Percentiles rank a stretch among this genome's conserved stretches.
Conservation (phyloP, 2,888 invertebrate species). For the Shargacucullia verbasci region DNA sequence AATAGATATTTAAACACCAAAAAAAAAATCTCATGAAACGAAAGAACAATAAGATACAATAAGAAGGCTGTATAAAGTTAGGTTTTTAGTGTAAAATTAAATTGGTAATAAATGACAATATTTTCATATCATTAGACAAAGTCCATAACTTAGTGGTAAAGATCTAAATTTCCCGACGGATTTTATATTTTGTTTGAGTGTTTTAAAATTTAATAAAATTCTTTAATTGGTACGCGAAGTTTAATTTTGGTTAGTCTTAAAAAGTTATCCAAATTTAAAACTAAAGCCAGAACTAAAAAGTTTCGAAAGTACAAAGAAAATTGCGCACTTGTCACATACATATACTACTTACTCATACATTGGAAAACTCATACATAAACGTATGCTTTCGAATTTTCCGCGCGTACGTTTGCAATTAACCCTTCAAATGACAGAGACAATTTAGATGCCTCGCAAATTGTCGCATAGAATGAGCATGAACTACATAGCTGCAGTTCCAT, state of each 20-base stretch:
- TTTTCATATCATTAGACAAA: too few species aligned
- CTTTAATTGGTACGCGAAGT: too few species aligned
- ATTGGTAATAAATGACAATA: too few species aligned
- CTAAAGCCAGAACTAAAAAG: too few species aligned
- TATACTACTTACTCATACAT: conserved; percentile 32
- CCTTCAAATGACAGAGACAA: conserved; percentile 52
- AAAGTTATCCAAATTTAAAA: too few species aligned
- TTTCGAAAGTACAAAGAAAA: conserved; percentile 18
- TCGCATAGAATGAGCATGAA: conserved; percentile 46
- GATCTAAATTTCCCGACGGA: too few species aligned
- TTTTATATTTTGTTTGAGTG: too few species aligned
- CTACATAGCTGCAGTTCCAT: conserved; percentile 36
- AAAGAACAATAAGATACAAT: conserved; percentile 8
- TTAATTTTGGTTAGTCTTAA: too few species aligned
- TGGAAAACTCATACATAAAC: conserved; percentile 38
- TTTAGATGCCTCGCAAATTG: conserved; percentile 60
- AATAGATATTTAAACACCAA: not conserved
- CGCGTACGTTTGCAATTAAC: conserved; percentile 56
- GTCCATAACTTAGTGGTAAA: too few species aligned
- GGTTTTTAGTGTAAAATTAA: conserved; percentile 3
- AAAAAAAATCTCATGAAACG: conserved; percentile 9
- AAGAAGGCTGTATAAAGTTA: conserved; percentile 24
- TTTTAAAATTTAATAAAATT: too few species aligned
- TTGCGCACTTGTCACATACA: conserved; percentile 14
- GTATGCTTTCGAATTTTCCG: conserved; percentile 52